These are phyloP conservation scores for Oncorhynchus gorbuscha DNA, from an alignment of 2,113 vertebrate species.

Conservation along the genomic window DNA sequence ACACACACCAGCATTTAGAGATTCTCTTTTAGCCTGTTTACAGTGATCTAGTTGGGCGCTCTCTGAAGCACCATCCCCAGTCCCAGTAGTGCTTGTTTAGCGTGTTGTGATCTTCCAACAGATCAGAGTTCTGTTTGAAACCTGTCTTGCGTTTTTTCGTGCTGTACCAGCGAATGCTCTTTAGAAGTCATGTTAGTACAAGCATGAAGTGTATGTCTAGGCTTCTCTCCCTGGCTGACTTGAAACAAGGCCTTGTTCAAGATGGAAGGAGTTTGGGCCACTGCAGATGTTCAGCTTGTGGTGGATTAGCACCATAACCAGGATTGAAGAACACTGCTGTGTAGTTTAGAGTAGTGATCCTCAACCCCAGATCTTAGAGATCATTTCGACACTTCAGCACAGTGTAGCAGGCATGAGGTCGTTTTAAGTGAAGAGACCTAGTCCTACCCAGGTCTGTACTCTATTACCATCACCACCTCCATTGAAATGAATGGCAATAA, in stretches of 20 bases:
- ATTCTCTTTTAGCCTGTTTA: constrained; percentile 56
- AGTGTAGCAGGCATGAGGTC: not conserved
- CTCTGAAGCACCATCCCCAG: constrained; percentile 28
- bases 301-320: not conserved
- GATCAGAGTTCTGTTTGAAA: constrained; percentile 59
- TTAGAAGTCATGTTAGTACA: constrained; percentile 44
- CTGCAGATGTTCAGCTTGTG: not conserved
- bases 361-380: not conserved
- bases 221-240: constrained; percentile 1
- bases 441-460: constrained; percentile 9
- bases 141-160: constrained; percentile 44
- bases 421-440: constrained; percentile 17
- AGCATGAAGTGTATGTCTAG: constrained; percentile 29
- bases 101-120: constrained; percentile 49
- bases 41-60: constrained; percentile 18
- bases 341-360: not conserved
- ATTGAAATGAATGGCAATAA: not conserved
- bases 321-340: not conserved
- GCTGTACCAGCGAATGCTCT: constrained; percentile 29
- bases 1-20: constrained; percentile 21
- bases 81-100: constrained; percentile 29
- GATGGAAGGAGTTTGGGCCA: not conserved
- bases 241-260: not conserved
- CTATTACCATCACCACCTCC: not conserved
- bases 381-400: not conserved